Conservation (phyloP, 2,888 invertebrate species). For the Drosophila gaucha region DNA sequence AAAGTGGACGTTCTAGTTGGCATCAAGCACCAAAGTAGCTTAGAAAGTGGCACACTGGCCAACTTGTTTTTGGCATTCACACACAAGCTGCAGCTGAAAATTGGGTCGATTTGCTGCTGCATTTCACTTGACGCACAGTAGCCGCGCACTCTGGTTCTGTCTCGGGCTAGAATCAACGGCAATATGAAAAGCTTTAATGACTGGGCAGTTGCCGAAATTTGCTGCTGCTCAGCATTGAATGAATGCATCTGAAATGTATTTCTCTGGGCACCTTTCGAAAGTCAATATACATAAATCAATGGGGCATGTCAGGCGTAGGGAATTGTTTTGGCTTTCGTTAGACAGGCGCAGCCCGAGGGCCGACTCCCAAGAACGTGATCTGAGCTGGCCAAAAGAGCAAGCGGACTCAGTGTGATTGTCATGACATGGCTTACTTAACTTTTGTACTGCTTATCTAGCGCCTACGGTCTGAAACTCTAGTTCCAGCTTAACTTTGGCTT, state of each 20-base stretch:
- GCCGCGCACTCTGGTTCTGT: conserved; percentile 20
- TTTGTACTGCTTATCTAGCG: conserved; percentile 68
- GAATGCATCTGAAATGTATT: conserved; percentile 34
- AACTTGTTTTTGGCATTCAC: conserved; percentile 58
- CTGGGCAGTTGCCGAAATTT: conserved; percentile 31
- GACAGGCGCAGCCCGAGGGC: conserved; percentile 58
- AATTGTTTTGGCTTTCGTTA: conserved; percentile 40
- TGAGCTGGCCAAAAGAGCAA: conserved; percentile 27
- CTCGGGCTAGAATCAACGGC: conserved; percentile 6
- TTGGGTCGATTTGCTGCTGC: conserved; percentile 60
- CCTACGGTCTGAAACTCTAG: conserved; percentile 47
- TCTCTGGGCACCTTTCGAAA: conserved; percentile 50
- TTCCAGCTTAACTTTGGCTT: conserved; percentile 25
- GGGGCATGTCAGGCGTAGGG: conserved; percentile 33
- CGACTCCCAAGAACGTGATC: conserved; percentile 58
- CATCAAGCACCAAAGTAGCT: conserved; percentile 21
- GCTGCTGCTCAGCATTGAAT: conserved; percentile 6
- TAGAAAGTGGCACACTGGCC: conserved; percentile 72
- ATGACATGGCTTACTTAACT: conserved; percentile 78
- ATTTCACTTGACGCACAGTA: conserved; percentile 72
- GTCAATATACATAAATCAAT: conserved; percentile 69
- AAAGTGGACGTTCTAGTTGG: conserved; percentile 71
- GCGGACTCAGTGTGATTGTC: conserved; percentile 69
- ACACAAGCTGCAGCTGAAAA: conserved; percentile 26
- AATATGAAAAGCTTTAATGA: conserved; percentile 60